A percentile compares a stretch with the other conserved stretches of the same genome.
phyloP scores from a whole-genome alignment of 2,113 vertebrate genomes.

The Callithrix jacchus region DNA sequence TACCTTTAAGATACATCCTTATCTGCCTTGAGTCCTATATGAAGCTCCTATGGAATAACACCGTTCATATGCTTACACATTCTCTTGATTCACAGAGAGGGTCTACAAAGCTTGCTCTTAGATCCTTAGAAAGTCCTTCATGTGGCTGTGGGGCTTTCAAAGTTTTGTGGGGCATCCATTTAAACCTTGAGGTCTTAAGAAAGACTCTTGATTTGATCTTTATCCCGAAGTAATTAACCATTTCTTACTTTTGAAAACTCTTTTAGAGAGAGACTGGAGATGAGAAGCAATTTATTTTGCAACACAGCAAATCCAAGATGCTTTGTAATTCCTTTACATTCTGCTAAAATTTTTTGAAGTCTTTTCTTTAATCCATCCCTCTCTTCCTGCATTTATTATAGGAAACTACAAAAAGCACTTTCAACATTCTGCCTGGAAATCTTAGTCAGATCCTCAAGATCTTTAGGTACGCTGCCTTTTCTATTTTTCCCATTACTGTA shows the following conservation, averaged over 20 bases:
- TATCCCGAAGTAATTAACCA: neutral
- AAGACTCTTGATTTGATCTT: neutral
- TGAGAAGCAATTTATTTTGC: neutral
- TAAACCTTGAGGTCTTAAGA: neutral
- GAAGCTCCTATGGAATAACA: neutral
- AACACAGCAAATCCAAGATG: neutral
- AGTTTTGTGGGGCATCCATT: neutral
- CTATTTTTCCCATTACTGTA: neutral
- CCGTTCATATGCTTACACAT: neutral
- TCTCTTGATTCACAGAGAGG: neutral
- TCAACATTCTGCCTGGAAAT: neutral
- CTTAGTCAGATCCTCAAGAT: neutral
- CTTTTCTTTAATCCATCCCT: neutral
- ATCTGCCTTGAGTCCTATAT: neutral
- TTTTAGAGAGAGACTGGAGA: neutral
- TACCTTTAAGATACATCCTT: neutral
- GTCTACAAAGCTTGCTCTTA: neutral
- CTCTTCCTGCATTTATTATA: neutral
- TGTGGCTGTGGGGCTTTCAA: too few species aligned
- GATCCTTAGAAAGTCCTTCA: neutral
- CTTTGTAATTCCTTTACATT: neutral
- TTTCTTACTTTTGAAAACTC: neutral
- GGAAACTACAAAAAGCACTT: neutral
- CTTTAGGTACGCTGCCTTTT: neutral
- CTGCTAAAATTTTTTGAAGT: neutral